Evolutionary conservation across 2,888 invertebrate species (phyloP).

Genomic region (Lissocephala sabroskyi): DNA sequence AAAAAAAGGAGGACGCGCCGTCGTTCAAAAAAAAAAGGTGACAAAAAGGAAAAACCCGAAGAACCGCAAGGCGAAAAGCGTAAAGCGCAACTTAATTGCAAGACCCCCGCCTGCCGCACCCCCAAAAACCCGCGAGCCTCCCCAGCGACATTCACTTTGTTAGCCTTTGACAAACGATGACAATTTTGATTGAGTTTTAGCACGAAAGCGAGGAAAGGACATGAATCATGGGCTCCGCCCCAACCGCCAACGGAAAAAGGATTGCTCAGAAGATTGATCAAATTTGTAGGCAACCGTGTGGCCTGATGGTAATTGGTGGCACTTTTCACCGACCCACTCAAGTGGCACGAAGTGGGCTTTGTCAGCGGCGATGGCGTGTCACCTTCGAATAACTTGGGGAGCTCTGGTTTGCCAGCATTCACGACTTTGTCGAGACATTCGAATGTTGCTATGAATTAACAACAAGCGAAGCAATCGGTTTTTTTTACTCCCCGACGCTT

Average conservation of each 20-base stretch:
- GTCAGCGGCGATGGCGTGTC: background rate
- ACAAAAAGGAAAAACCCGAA: constrained; percentile 54
- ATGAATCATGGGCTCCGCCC: constrained; percentile 40
- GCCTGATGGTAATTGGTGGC: constrained; percentile 23
- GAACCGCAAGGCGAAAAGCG: constrained; percentile 53
- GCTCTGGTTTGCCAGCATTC: too few species aligned
- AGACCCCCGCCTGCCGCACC: constrained; percentile 1
- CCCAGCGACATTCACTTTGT: background rate
- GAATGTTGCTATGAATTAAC: too few species aligned
- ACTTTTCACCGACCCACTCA: too few species aligned
- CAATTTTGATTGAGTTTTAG: constrained; percentile 59
- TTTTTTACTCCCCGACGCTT: too few species aligned
- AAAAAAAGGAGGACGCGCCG: too few species aligned
- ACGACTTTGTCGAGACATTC: too few species aligned
- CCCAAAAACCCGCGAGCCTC: too few species aligned
- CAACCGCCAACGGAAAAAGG: constrained; percentile 2
- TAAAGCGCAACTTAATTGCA: constrained; percentile 56
- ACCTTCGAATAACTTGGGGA: background rate
- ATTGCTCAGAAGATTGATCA: too few species aligned
- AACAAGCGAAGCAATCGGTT: too few species aligned
- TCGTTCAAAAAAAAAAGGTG: constrained; percentile 1
- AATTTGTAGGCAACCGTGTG: too few species aligned
- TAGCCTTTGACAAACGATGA: constrained; percentile 46
- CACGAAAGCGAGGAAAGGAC: constrained; percentile 34
- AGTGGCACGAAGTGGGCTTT: too few species aligned